These are phyloP conservation scores for Ichneumoninae sp. DNA, from an alignment of 2,888 invertebrate genomes.

Conservation along the genomic window DNA sequence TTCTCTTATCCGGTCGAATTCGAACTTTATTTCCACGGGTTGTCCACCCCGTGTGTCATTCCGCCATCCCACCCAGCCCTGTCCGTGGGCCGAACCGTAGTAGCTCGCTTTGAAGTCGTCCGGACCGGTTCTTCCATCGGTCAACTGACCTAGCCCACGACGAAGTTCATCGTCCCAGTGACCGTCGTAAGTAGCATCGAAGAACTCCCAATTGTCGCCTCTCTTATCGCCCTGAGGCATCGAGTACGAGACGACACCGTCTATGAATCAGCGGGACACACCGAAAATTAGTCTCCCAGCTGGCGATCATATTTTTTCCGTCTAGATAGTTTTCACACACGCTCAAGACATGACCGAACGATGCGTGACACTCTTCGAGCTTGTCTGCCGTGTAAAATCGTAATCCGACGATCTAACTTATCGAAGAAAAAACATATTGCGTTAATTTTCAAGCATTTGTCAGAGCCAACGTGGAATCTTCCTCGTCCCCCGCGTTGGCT, in stretches of 20 bases:
- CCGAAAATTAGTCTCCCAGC: slow-evolving; percentile 26
- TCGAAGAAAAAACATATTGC: slow-evolving; percentile 28
- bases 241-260: slow-evolving; percentile 93
- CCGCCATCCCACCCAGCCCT: slow-evolving; percentile 96
- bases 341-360: background rate
- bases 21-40: slow-evolving; percentile 89
- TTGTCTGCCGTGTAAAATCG: slow-evolving; percentile 14
- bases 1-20: slow-evolving; percentile 94
- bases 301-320: background rate
- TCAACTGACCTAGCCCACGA: slow-evolving; percentile 93
- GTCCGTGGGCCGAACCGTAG: slow-evolving; percentile 85
- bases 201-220: slow-evolving; percentile 90
- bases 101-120: slow-evolving; percentile 89
- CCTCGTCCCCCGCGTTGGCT: background rate
- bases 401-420: slow-evolving; percentile 28
- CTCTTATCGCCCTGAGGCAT: slow-evolving; percentile 95
- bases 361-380: slow-evolving; percentile 17
- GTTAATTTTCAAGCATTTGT: slow-evolving; percentile 19
- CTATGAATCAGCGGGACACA: slow-evolving; percentile 80
- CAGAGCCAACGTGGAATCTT: slow-evolving; percentile 5
- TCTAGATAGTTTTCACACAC: background rate
- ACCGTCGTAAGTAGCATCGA: slow-evolving; percentile 94
- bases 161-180: slow-evolving; percentile 90
- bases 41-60: slow-evolving; percentile 88
- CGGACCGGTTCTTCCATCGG: slow-evolving; percentile 92